Percentiles rank a stretch among this genome's conserved stretches.
These are phyloP conservation scores for Anoura caudifer DNA, from an alignment of 2,113 vertebrate genomes.

Conservation along the genomic window DNA sequence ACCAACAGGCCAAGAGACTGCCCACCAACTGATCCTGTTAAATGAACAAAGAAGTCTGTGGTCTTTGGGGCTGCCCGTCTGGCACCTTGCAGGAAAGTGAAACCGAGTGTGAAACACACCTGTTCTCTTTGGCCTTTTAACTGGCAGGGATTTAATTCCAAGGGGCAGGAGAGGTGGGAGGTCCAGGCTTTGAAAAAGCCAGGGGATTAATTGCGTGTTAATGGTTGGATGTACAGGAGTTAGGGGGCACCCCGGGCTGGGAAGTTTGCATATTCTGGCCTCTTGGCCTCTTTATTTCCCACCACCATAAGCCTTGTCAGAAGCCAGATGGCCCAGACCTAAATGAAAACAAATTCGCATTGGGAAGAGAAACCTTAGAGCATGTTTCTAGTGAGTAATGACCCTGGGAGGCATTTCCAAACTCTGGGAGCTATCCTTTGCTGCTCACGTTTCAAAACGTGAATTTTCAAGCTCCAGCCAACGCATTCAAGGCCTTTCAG, in stretches of 20 bases:
- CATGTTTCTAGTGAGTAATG: not conserved
- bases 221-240: conserved; percentile 8
- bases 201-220: conserved; percentile 58
- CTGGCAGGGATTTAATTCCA: conserved; percentile 66
- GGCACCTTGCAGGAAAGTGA: conserved; percentile 69
- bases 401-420: not conserved
- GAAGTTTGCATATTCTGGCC: not conserved
- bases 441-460: not conserved
- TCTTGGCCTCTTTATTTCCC: conserved; percentile 25
- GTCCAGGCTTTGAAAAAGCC: conserved; percentile 42
- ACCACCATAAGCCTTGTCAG: not conserved
- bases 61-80: conserved; percentile 52
- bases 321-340: conserved; percentile 49
- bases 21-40: not conserved
- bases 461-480: not conserved
- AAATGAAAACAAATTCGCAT: conserved; percentile 52
- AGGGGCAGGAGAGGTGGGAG: not conserved
- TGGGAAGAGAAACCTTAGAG: conserved; percentile 18
- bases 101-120: conserved; percentile 69
- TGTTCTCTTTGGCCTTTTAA: conserved; percentile 70
- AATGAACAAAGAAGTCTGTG: conserved; percentile 61
- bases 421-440: not conserved
- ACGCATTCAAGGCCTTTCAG: not conserved
- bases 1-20: not conserved
- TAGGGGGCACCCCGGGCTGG: not conserved